Evolutionary conservation across 2,113 vertebrate species (phyloP).

Genomic region (Fukomys damarensis): DNA sequence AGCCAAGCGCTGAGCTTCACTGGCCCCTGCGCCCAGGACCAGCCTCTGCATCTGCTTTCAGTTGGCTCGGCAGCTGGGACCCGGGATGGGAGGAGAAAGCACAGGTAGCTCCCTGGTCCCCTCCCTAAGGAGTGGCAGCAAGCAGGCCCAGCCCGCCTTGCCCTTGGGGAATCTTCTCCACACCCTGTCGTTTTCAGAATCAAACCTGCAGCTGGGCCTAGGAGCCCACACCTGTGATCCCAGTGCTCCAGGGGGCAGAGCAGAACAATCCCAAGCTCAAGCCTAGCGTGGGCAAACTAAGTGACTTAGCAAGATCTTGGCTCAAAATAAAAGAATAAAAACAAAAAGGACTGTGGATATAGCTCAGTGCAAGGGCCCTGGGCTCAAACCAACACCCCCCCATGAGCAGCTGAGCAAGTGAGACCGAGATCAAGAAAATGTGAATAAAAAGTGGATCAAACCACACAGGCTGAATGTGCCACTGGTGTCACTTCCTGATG

Average conservation of each 20-base stretch:
- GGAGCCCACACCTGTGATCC: background rate
- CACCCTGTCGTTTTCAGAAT: too few species aligned
- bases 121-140: too few species aligned
- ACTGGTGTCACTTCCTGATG: fast-evolving
- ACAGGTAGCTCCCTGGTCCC: too few species aligned
- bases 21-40: fast-evolving
- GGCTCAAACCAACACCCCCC: background rate
- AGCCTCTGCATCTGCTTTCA: background rate
- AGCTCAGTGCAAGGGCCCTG: background rate
- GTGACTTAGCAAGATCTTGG: background rate
- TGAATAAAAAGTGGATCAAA: background rate
- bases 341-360: background rate
- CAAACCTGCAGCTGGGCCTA: too few species aligned
- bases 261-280: background rate
- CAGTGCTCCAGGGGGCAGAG: background rate
- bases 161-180: background rate
- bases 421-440: background rate
- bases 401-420: background rate
- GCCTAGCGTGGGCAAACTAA: background rate
- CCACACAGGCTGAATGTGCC: too few species aligned
- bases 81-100: background rate
- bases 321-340: background rate
- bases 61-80: background rate
- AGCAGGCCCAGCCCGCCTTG: background rate
- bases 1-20: background rate